Base-by-base conservation (phyloP, 2,113 vertebrate species). In the Malaclemys terrapin region DNA sequence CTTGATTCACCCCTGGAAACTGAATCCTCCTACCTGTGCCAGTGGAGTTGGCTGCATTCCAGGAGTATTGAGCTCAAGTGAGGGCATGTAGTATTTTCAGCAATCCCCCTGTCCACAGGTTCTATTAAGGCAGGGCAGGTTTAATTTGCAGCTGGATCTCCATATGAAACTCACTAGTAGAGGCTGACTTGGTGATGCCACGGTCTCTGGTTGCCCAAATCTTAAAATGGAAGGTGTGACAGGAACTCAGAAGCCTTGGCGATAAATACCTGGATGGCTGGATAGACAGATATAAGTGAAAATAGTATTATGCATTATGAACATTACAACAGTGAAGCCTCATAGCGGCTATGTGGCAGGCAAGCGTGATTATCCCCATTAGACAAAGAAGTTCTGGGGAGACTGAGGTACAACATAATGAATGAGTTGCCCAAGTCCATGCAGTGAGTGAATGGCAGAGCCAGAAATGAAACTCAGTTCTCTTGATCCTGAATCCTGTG, bases 401-500 rank as follows among this genome's bases (percentile, higher is more conserved):
- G 62, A 13, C 45, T 49, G 38, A 82, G n/a, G 54, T 9, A 57
- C 35, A 57, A 82, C 38, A 54, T n/a, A 31, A 3, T 53, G 29
- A 54, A 96, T 85, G 5, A 22, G 3, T 85, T 85, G 19, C 19
- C 14, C 75, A 80, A 89, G 42, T 88, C 87, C 31, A 89, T 90
- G 65, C 38, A 90, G 38, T 11, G 84, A 94, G 24, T 81, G 19
- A 90, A 76, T 90, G 93, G 5, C 25, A 84, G 49, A 95, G 17
- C 1, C 72, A 91, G 42, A 87, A 83, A 9, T 89, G 10, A 19
- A 85, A 76, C 94, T 93, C 92, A 89, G 83, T 91, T 83, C 75
- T 87, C 27, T 65, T 93, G 38, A 16, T 83, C 42, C 95, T 57
- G 47, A n/a, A 79, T 96, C 91, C 49, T 84, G 69, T 54, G 82